Evolutionary conservation across 2,113 vertebrate genomes (phyloP), one percentile per base, ranked within the genome.

Genomic region (Rhea pennata): DNA sequence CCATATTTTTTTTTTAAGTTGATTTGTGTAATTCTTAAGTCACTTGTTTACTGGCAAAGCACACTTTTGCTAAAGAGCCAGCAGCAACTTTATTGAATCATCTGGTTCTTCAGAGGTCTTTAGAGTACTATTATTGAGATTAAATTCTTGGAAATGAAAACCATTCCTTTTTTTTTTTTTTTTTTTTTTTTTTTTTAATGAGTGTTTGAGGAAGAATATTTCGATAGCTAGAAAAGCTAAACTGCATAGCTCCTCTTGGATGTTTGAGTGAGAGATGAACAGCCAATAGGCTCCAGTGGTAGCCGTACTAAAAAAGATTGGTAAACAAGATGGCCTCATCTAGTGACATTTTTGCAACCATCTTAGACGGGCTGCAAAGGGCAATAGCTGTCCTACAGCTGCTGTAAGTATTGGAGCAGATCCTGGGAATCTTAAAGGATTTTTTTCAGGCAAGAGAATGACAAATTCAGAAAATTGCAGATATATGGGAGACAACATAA

Each of bases 251-350:
- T 70, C 16, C 13, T 70, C 36, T 36, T 36, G 6, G 36, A 6
- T 36, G 36, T 36, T 36, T 36, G 36, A 36, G 36, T 36, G 36
- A 36, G 36, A 21, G 16, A 22, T 4, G n/a, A 69, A 26, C 0
- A 50, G 26, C 27, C 77, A 40, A 8, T 24, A 6, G 31, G 10
- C 14, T 73, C 11, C 27, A 54, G 9, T 20, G 24, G 9, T 13
- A 22, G 36, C 36, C 33, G 62, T 74, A 7, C 36, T 51, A 39
- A 26, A 54, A 54, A 54, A 12, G 29, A 1, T 64, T 84, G n/a
- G 6, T 24, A 69, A 61, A 39, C n/a, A 53, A 0, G 0, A 40
- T 17, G 44, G 15, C 24, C 59, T 50, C 5, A 40, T 15, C 31
- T 66, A 75, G 0, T 46, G 23, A 23, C 16, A 46, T 50, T 81